Evolutionary conservation across 2,888 invertebrate species (phyloP).

Genomic region (Amphimallon solstitiale): DNA sequence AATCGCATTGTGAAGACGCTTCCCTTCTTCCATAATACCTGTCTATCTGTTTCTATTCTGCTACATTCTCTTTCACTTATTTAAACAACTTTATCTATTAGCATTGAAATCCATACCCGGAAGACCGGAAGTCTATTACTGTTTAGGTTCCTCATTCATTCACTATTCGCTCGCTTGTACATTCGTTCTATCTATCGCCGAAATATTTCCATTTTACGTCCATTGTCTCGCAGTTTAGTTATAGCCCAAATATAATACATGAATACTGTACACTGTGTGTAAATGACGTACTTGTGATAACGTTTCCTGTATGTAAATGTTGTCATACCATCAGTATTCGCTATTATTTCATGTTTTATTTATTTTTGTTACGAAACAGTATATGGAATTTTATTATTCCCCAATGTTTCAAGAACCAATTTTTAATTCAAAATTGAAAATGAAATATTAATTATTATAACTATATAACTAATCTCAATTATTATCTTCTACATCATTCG

Average conservation of each 20-base stretch:
- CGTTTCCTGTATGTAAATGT: conserved; percentile 16
- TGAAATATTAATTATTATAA: too few species aligned
- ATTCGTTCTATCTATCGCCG: conserved; percentile 19
- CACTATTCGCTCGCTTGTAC: neutral
- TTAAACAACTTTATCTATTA: conserved; percentile 48
- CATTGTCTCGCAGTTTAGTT: conserved; percentile 28
- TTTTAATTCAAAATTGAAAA: too few species aligned
- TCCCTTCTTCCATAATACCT: conserved; percentile 47
- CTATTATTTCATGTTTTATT: neutral
- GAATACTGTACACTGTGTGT: conserved; percentile 1
- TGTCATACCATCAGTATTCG: neutral
- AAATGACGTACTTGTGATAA: conserved; percentile 31
- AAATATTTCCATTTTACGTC: conserved; percentile 31
- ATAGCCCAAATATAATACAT: conserved; percentile 22
- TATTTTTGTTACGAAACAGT: neutral
- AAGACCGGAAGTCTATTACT: conserved; percentile 45
- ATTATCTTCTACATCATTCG: too few species aligned
- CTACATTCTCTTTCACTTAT: conserved; percentile 28
- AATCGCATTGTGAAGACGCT: conserved; percentile 48
- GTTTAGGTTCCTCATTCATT: conserved; percentile 25
- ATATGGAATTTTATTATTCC: conserved; percentile 11
- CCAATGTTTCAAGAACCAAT: too few species aligned
- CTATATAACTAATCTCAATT: too few species aligned
- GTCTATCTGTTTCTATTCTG: conserved; percentile 42
- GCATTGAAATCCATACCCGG: conserved; percentile 48